Base-by-base conservation (phyloP, 1,140 invertebrate species). In the Drosophila navojoa region DNA sequence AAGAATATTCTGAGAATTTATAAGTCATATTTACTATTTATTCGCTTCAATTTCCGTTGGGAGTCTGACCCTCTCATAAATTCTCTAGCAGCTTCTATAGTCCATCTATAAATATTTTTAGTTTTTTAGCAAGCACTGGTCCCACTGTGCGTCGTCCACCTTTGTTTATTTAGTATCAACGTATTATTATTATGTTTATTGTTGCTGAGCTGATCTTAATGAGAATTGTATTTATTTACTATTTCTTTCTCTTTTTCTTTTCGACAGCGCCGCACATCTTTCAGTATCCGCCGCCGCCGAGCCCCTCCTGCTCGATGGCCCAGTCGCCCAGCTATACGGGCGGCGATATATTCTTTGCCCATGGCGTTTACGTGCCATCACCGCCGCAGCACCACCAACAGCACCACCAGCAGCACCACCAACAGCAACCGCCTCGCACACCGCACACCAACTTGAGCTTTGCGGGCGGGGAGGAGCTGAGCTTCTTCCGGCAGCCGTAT, bases 271-370 rank as follows among this genome's bases (percentile, higher is more conserved):
- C 91, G 7, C 90, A 91, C 50, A 81, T 90, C 64, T 92, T 92
- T 35, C 91, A 92, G 67, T 92, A 92, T 64, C 91, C 91, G 38
- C 77, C 90, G 62, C 91, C 90, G 59, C 86, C 87, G 40, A 92
- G 91, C 60, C 91, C 91, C 32, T 92, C 90, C 4, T 92, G 90
- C 61, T 73, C 62, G 1, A 62, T 77, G 53, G 54, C 81, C 64
- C 44, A 63, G 40, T 59, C 70, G 63, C 71, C 61, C 53, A 80
- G 77, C 58, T 91, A 81, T 59, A 73, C 67, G 6, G 76, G 73
- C 50, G 79, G 78, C 45, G 91, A 92, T 64, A 58, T 91, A 3
- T 92, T 91, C 68, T 92, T 92, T 57, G 77, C 91, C 47, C 86
- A 73, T 52, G 77, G 82, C 22, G 76, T 76, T 5, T 67, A 55